phyloP scores from a whole-genome alignment of 1,140 invertebrate genomes.

The Pogonus chalceus region DNA sequence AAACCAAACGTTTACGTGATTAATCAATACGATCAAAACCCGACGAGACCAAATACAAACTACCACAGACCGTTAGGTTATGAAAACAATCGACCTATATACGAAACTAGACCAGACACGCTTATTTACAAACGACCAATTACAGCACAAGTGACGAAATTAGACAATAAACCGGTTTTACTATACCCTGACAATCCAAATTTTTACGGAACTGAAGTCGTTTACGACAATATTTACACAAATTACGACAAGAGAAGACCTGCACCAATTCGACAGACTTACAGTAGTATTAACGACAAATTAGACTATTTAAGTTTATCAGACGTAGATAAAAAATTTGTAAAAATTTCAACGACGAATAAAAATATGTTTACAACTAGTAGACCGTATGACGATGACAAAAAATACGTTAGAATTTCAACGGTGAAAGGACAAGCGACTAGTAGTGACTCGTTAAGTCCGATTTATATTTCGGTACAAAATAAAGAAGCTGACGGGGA shows the following conservation, averaged over 20 bases:
- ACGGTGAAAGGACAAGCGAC: slow-evolving; percentile 20
- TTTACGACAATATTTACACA: slow-evolving; percentile 15
- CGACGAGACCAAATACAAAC: not conserved
- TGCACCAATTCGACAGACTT: slow-evolving; percentile 23
- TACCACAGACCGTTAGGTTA: not conserved
- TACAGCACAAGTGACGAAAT: not conserved
- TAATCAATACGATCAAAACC: not conserved
- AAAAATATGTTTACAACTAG: slow-evolving; percentile 25
- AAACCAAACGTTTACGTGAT: not conserved
- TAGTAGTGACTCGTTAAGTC: not conserved
- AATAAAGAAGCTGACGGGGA: slow-evolving; percentile 25
- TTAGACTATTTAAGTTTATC: slow-evolving; percentile 42
- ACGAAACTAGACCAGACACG: not conserved
- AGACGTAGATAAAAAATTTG: slow-evolving; percentile 34
- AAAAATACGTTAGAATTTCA: slow-evolving; percentile 29
- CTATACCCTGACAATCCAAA: not conserved
- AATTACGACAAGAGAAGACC: slow-evolving; percentile 28
- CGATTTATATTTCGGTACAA: slow-evolving; percentile 13
- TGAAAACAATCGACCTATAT: not conserved
- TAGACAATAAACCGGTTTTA: not conserved
- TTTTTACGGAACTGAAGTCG: not conserved
- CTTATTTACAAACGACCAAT: not conserved
- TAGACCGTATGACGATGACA: slow-evolving; percentile 36
- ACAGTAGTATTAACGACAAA: slow-evolving; percentile 35
- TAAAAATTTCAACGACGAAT: slow-evolving; percentile 24